phyloP scores from a whole-genome alignment of 1,140 invertebrate genomes.

The Drosophila kanapiae region DNA sequence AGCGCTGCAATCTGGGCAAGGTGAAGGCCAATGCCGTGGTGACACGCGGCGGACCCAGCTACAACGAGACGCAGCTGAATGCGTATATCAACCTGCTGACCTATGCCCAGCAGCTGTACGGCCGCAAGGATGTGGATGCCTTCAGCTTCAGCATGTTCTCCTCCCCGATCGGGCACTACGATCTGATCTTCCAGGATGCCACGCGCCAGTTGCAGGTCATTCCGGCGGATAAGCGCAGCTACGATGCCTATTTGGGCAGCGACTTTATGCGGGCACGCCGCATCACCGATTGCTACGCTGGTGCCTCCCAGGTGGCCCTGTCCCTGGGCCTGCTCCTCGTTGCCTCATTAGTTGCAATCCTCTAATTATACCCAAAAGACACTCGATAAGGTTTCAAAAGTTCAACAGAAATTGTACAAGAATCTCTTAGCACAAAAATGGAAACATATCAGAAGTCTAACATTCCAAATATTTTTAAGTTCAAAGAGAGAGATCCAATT shows the following conservation, averaged over 20 bases:
- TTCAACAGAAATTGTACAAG: conserved; percentile 30
- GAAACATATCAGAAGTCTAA: conserved; percentile 40
- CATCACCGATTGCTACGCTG: conserved; percentile 92
- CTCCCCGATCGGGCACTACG: conserved; percentile 91
- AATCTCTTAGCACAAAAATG: conserved; percentile 41
- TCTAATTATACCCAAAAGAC: conserved; percentile 27
- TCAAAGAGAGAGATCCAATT: conserved; percentile 2
- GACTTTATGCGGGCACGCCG: conserved; percentile 92
- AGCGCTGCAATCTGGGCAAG: conserved; percentile 94
- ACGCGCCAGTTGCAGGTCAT: conserved; percentile 93
- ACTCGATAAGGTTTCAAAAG: conserved; percentile 15
- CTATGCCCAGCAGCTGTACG: conserved; percentile 96
- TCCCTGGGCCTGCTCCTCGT: conserved; percentile 54
- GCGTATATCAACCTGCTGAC: conserved; percentile 95
- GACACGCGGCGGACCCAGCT: conserved; percentile 90
- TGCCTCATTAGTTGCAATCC: conserved; percentile 40
- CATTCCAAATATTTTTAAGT: conserved; percentile 45
- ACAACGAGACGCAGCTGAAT: conserved; percentile 93
- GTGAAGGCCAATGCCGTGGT: conserved; percentile 97
- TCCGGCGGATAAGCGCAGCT: conserved; percentile 87
- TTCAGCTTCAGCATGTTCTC: conserved; percentile 97
- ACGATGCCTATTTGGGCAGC: conserved; percentile 88
- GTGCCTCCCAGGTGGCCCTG: conserved; percentile 73
- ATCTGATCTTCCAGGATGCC: conserved; percentile 97
- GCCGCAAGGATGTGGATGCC: conserved; percentile 92